phyloP scores from a whole-genome alignment of 92 coral and sea anemone genomes.

The Anthopleura xanthogrammica region DNA sequence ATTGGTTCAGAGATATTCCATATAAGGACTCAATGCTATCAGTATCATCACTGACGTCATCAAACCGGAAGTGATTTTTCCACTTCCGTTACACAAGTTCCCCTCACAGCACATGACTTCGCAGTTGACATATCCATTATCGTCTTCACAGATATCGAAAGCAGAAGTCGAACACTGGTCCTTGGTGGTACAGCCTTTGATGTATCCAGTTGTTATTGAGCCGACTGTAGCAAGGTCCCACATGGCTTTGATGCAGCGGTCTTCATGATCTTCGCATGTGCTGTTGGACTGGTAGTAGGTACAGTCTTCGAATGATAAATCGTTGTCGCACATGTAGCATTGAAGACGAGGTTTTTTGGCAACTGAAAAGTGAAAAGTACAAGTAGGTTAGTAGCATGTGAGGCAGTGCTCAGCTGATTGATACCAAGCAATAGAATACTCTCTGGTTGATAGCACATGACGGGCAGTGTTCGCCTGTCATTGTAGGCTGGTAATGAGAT shows the following conservation, averaged over 20 bases:
- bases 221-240: conserved; percentile 48
- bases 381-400: background rate
- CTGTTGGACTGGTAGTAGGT: conserved; percentile 35
- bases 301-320: conserved; percentile 27
- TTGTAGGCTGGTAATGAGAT: too few species aligned
- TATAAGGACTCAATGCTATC: background rate
- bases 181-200: conserved; percentile 41
- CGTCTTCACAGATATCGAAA: conserved; percentile 12
- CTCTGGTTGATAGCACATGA: too few species aligned
- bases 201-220: conserved; percentile 24
- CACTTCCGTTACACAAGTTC: conserved; percentile 16
- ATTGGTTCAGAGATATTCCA: background rate
- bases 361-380: background rate
- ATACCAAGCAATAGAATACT: too few species aligned
- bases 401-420: too few species aligned
- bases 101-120: conserved; percentile 38
- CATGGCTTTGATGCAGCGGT: conserved; percentile 40
- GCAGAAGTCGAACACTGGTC: conserved; percentile 8
- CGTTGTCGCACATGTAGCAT: conserved; percentile 34
- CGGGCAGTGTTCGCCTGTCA: too few species aligned
- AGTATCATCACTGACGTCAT: conserved; percentile 7
- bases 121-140: conserved; percentile 30
- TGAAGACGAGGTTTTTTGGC: conserved; percentile 18
- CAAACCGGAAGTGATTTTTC: background rate
- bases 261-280: conserved; percentile 27